phyloP scores from a whole-genome alignment of 2,797 vertebrate species.

The Thripadectes ignobilis region DNA sequence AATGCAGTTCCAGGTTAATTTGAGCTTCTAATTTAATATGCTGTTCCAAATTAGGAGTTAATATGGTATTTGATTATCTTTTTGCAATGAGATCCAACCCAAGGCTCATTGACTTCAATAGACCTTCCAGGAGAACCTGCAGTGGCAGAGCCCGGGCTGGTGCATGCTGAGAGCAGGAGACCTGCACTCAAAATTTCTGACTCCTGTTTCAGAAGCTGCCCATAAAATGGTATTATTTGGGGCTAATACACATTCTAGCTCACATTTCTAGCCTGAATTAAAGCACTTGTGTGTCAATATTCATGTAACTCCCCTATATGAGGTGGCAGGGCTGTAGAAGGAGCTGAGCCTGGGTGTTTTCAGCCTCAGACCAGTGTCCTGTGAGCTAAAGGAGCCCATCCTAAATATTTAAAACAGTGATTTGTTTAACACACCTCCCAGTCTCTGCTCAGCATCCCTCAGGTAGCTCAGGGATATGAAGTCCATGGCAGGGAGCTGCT shows the following conservation, averaged over 20 bases:
- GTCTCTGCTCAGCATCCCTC: background rate
- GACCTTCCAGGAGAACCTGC: constrained; percentile 20
- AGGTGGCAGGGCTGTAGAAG: background rate
- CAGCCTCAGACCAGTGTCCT: background rate
- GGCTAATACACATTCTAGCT: background rate
- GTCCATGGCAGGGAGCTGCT: background rate
- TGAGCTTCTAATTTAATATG: constrained; percentile 53
- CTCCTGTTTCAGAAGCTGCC: constrained; percentile 1
- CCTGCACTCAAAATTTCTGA: background rate
- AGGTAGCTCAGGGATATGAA: background rate
- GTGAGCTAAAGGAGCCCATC: background rate
- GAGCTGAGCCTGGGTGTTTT: background rate
- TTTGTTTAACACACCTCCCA: background rate
- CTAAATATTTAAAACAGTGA: background rate
- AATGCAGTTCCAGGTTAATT: constrained; percentile 66
- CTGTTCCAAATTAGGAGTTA: constrained; percentile 48
- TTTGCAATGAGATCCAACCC: constrained; percentile 46
- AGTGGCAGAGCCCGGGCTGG: background rate
- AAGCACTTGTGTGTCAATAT: background rate
- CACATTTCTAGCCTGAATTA: background rate
- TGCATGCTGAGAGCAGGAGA: background rate
- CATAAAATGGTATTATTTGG: background rate
- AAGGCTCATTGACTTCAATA: constrained; percentile 64
- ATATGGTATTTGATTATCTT: constrained; percentile 61
- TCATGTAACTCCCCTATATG: background rate